Conservation (phyloP, 2,113 vertebrate species). For the Poeciliopsis occidentalis region DNA sequence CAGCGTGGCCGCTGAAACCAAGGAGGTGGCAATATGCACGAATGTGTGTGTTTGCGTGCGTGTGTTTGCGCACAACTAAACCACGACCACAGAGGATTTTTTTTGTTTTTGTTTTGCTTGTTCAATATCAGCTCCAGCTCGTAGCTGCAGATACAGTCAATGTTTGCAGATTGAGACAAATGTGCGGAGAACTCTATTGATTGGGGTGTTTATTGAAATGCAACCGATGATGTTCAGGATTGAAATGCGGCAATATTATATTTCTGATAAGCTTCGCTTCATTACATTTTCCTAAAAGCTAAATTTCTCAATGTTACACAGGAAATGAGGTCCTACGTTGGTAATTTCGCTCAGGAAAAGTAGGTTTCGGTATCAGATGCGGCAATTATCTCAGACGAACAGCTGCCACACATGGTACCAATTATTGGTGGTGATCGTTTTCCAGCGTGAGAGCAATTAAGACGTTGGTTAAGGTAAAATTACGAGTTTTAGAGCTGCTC, state of each 20-base stretch:
- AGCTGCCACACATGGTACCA: conserved; percentile 26
- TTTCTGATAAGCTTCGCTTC: conserved; percentile 14
- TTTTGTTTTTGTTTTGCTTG: background rate
- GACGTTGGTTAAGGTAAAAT: conserved; percentile 8
- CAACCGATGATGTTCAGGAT: conserved; percentile 35
- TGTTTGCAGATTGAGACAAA: conserved; percentile 69
- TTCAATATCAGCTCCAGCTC: conserved; percentile 52
- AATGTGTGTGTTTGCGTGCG: conserved; percentile 2
- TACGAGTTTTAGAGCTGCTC: conserved; percentile 3
- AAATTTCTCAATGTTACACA: conserved; percentile 1
- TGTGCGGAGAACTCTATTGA: conserved; percentile 58
- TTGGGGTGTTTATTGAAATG: conserved; percentile 65
- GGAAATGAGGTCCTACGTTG: conserved; percentile 5
- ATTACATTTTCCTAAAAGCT: conserved; percentile 35
- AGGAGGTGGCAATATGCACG: conserved; percentile 41
- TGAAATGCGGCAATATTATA: conserved; percentile 29
- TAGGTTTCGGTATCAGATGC: background rate
- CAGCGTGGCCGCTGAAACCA: conserved; percentile 49
- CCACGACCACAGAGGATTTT: conserved; percentile 23
- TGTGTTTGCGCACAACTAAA: background rate
- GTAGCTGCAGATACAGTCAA: conserved; percentile 54
- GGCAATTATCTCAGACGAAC: conserved; percentile 19
- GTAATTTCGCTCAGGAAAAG: conserved; percentile 5
- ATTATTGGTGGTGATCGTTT: conserved; percentile 4
- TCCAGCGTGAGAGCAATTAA: conserved; percentile 1